Conservation (phyloP, 2,113 vertebrate species). For the human (Homo sapiens) region DNA sequence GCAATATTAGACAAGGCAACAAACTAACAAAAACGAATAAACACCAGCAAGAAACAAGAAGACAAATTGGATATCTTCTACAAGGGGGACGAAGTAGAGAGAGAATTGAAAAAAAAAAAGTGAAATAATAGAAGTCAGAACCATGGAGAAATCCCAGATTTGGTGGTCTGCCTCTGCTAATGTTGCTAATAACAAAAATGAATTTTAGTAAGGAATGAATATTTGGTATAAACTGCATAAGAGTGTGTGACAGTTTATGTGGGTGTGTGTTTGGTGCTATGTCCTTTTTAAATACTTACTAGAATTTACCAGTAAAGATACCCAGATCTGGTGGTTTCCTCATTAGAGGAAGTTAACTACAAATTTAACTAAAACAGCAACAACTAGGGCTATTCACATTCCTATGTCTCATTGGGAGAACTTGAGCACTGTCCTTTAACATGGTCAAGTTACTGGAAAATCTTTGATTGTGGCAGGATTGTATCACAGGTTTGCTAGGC, state of each 20-base stretch:
- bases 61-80: not conserved
- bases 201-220: not conserved
- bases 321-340: too few relatives aligned
- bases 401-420: not conserved
- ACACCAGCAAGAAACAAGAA: not conserved
- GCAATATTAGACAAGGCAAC: not conserved
- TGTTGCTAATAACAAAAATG: not conserved
- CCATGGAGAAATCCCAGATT: not conserved
- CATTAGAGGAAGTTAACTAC: not conserved
- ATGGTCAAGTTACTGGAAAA: not conserved
- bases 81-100: not conserved
- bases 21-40: not conserved
- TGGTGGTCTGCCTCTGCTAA: not conserved
- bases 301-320: not conserved
- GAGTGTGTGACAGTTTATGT: not conserved
- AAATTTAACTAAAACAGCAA: not conserved
- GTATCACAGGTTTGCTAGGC: not conserved
- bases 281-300: not conserved
- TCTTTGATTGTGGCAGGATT: not conserved
- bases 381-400: not conserved
- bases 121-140: not conserved
- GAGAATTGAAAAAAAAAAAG: not conserved
- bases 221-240: not conserved
- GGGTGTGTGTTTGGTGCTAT: not conserved
- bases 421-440: not conserved